Base-by-base conservation (phyloP, 2,113 vertebrate species). In the Lophochroa leadbeateri region DNA sequence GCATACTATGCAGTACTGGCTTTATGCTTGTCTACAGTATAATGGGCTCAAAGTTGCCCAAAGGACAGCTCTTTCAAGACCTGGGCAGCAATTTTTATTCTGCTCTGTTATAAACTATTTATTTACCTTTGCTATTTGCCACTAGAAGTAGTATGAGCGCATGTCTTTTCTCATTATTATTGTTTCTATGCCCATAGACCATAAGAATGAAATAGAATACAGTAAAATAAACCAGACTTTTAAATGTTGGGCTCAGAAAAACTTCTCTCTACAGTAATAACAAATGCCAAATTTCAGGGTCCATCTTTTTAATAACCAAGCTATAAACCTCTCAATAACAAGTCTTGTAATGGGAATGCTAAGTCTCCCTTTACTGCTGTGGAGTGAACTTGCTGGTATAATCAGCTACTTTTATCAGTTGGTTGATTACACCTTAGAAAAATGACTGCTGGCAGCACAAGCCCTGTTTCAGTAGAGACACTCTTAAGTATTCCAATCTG, bases 361-460 rank as follows among this genome's bases (percentile, higher is more conserved):
- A 69, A 94, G 85, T 82, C 86, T 95, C 63, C 92, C 79, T 97
- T 95, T 96, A 92, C 83, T 94, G 77, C 83, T 85, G 79, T 75
- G 75, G 87, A 75, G 23, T 78, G 86, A 96, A 94, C 95, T 77
- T 69, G 19, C 95, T 93, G 92, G 70, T 96, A 84, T 78, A 94
- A 94, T 88, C 93, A 96, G 76, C 81, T 98, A 86, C 95, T 98
- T 98, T 98, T 98, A 98, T 98, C 98, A 97, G 98, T 98, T 97
- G 97, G 95, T 97, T 98, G 98, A 98, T 98, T 97, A 85, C 90
- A 96, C 96, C 97, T 98, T 97, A 98, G 98, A 98, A 98, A 93
- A 97, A 97, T 92, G 91, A 95, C 97, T 97, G 97, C 98, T 99
- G 89, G 89, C 65, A 98, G 98, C 95, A 98, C 96, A 98, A 98